These are phyloP conservation scores for Potorous gilbertii DNA, from an alignment of 2,797 vertebrate genomes.

Conservation along the genomic window DNA sequence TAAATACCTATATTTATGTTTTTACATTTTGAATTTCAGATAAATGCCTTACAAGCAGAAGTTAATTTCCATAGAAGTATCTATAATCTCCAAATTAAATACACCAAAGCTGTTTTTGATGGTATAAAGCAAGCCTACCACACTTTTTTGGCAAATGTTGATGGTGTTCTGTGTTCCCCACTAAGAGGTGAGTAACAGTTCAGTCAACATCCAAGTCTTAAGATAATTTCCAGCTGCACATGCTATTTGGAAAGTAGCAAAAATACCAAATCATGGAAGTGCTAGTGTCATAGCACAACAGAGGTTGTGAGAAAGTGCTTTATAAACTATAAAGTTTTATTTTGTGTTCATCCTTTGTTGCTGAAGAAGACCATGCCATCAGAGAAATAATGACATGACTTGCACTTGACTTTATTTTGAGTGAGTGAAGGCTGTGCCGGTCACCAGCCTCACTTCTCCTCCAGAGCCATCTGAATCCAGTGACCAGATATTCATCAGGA, in stretches of 20 bases:
- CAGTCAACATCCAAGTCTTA: background rate
- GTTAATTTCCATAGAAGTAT: conserved; percentile 79
- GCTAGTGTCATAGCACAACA: background rate
- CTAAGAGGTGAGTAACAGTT: conserved; percentile 72
- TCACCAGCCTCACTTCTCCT: no score
- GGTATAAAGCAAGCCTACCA: conserved; percentile 78
- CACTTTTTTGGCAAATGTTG: conserved; percentile 80
- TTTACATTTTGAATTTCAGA: conserved; percentile 53
- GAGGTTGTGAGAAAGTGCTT: background rate
- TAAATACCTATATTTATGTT: background rate
- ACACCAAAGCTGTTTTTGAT: conserved; percentile 74
- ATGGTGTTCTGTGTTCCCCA: conserved; percentile 74
- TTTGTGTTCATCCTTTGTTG: no score
- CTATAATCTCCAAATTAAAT: conserved; percentile 76
- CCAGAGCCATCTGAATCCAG: no score
- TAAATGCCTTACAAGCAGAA: conserved; percentile 77
- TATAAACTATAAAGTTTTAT: background rate
- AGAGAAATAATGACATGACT: no score
- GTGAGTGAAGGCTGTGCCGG: no score
- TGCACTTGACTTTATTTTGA: no score
- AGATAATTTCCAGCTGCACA: background rate
- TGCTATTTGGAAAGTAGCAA: background rate
- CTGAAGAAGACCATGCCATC: no score
- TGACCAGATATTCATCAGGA: no score
- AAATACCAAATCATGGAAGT: background rate